These are phyloP conservation scores for Telmatochromis sp. DNA, from an alignment of 2,113 vertebrate genomes.

Conservation along the genomic window DNA sequence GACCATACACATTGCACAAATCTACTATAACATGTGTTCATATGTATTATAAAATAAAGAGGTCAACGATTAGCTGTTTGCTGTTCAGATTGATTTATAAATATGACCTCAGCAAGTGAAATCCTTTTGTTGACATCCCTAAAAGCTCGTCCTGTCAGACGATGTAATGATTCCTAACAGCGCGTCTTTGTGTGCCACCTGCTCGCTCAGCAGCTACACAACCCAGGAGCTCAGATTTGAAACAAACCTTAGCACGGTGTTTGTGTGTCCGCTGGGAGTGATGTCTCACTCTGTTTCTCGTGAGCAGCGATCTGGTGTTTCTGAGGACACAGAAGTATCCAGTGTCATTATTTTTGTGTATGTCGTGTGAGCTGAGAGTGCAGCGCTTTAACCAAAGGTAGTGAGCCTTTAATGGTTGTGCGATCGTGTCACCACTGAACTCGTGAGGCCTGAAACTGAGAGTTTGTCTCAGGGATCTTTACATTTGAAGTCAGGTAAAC, in stretches of 20 bases:
- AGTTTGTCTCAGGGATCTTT: neutral
- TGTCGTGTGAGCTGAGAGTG: neutral
- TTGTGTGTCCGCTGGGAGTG: neutral
- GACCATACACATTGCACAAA: neutral
- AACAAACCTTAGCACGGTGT: neutral
- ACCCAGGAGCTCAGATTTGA: neutral
- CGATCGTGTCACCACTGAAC: accelerated
- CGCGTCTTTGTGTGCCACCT: neutral
- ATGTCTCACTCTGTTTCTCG: neutral
- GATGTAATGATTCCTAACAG: accelerated
- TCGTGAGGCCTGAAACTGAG: accelerated
- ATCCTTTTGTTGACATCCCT: neutral
- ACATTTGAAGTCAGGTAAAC: neutral
- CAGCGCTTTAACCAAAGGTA: neutral
- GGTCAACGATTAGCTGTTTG: accelerated
- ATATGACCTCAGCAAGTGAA: neutral
- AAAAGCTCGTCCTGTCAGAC: neutral
- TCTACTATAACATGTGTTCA: accelerated
- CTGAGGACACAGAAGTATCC: neutral
- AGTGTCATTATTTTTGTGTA: neutral
- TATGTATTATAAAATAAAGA: accelerated
- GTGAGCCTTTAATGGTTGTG: neutral
- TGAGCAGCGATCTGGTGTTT: neutral
- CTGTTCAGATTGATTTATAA: neutral
- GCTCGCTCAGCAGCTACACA: neutral